Evolutionary conservation across 2,888 invertebrate species (phyloP), one percentile per base, ranked within the genome.

Genomic region (Parasteatoda lunata): DNA sequence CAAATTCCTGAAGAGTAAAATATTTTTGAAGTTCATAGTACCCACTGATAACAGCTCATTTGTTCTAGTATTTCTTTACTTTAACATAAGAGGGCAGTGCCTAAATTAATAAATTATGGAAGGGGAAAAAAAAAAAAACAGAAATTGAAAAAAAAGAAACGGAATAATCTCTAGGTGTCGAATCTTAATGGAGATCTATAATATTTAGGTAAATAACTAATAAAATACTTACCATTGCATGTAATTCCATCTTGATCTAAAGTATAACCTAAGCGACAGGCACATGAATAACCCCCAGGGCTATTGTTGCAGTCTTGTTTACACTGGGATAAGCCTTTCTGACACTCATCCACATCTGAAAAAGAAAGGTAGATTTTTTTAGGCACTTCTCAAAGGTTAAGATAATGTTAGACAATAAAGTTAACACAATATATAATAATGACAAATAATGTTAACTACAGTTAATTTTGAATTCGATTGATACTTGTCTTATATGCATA

Each of bases 261-360:
- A 7, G 80, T 71, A 83, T 84, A 90, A 4, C 92, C 92, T 3
- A 91, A 89, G 4, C 90, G 90, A 89, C 93, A 92, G 8, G 90
- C 90, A 89, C 91, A 91, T 5, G 88, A 84, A 83, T 90, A 92
- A 9, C 92, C 91, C 0, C 92, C 92, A 45, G 89, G 89, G 6
- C 91, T 91, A 90, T 93, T 93, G 66, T 91, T 89, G 84, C 93
- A 93, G 5, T 90, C 89, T 87, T 93, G 92, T 1, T 91, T 90
- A 88, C 92, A 92, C 5, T 90, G 91, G 4, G 91, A 91, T 78
- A 91, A 91, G 86, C 91, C 90, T 59, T 82, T 80, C 4, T 84
- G 69, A 88, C 92, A 92, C 90, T 92, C 92, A 89, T 92, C 91
- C 45, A 92, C 48, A 51, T 89, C 89, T 77, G 64, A 15, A 49